These are phyloP conservation scores for Manduca sexta DNA, from an alignment of 1,140 invertebrate species.

Conservation along the genomic window DNA sequence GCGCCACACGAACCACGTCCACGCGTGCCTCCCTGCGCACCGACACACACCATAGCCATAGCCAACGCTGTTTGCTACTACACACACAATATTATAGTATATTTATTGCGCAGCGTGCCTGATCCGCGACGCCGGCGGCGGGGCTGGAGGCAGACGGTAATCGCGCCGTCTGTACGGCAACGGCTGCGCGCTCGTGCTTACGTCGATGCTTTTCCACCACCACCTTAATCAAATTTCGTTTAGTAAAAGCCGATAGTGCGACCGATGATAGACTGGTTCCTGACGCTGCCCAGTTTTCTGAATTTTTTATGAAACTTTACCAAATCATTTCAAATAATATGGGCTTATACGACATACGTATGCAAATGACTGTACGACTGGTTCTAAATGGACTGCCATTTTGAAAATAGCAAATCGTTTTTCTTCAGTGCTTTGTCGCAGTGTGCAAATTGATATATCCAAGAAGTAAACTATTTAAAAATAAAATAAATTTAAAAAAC, in stretches of 20 bases:
- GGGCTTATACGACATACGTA: too few species aligned
- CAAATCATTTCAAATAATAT: too few species aligned
- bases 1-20: background rate
- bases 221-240: background rate
- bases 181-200: background rate
- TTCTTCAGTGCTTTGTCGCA: too few species aligned
- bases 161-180: conserved; percentile 4
- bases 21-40: background rate
- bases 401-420: too few species aligned
- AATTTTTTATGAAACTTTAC: too few species aligned
- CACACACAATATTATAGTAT: background rate
- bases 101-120: background rate
- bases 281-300: background rate
- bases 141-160: conserved; percentile 9
- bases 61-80: background rate
- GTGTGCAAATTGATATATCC: too few species aligned
- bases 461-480: too few species aligned
- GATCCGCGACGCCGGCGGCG: background rate
- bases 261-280: background rate
- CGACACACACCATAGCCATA: background rate
- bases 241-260: background rate
- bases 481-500: too few species aligned
- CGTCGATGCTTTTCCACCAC: conserved; percentile 15
- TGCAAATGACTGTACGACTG: too few species aligned
- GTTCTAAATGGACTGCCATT: too few species aligned